These are phyloP conservation scores for Phymatocera aterrima DNA, from an alignment of 2,888 invertebrate genomes.

Conservation along the genomic window DNA sequence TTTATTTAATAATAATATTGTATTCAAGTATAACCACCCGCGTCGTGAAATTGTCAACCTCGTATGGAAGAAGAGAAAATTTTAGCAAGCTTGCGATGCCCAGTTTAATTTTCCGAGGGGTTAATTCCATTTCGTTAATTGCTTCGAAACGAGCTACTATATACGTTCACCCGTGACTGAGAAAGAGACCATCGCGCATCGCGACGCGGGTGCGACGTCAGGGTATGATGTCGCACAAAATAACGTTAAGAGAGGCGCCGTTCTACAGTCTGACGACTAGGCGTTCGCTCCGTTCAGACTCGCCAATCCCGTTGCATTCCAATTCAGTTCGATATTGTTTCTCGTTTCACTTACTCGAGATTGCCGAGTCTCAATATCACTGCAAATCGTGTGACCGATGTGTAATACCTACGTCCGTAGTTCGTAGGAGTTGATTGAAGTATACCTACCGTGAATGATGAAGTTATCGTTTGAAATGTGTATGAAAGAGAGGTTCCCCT, in stretches of 20 bases:
- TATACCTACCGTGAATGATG: no score
- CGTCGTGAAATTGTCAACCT: neutral
- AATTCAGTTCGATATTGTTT: neutral
- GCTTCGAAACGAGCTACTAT: constrained; percentile 39
- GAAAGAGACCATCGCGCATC: neutral
- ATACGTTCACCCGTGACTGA: constrained; percentile 22
- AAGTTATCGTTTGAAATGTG: no score
- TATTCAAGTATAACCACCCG: no score
- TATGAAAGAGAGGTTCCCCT: neutral
- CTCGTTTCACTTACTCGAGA: neutral
- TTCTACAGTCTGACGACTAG: constrained; percentile 11
- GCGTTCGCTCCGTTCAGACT: constrained; percentile 31
- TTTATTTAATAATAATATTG: neutral
- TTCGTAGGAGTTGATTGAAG: no score
- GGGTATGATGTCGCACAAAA: neutral
- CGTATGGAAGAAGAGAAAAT: neutral
- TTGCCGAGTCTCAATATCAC: neutral
- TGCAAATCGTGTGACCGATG: neutral
- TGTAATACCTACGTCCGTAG: no score
- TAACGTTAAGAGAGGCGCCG: constrained; percentile 23
- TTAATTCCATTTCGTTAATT: constrained; percentile 40
- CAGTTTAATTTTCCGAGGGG: neutral
- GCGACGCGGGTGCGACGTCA: neutral
- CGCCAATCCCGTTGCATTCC: neutral
- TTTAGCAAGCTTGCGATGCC: neutral